Percentiles rank a stretch among this genome's conserved stretches.
phyloP scores from a whole-genome alignment of 2,888 invertebrate genomes.

The Cephus spinipes region DNA sequence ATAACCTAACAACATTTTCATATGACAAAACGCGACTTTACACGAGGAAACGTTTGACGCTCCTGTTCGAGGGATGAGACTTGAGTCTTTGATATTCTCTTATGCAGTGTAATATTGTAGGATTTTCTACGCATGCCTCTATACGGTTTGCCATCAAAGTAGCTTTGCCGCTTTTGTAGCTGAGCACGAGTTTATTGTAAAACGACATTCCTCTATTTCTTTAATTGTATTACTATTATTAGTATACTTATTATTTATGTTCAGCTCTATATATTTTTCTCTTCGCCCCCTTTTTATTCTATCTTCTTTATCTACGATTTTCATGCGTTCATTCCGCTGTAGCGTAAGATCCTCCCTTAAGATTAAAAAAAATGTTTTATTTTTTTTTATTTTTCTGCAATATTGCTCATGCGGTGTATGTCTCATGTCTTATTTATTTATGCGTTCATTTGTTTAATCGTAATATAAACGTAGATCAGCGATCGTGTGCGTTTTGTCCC shows the following conservation, averaged over 20 bases:
- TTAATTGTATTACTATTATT: not conserved
- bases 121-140: slow-evolving; percentile 63
- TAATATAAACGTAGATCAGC: not conserved
- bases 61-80: not conserved
- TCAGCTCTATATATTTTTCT: slow-evolving; percentile 36
- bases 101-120: not conserved
- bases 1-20: not conserved
- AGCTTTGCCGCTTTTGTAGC: slow-evolving; percentile 67
- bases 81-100: not conserved
- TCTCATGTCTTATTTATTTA: slow-evolving; percentile 63
- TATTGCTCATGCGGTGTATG: slow-evolving; percentile 66
- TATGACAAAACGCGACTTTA: not conserved
- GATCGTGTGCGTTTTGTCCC: slow-evolving; percentile 31
- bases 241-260: not conserved
- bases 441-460: slow-evolving; percentile 32
- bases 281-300: slow-evolving; percentile 13
- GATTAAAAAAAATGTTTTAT: not conserved
- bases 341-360: not conserved
- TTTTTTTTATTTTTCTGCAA: slow-evolving; percentile 45
- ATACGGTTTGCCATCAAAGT: slow-evolving; percentile 60
- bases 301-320: slow-evolving; percentile 37
- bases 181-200: slow-evolving; percentile 65
- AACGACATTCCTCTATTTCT: slow-evolving; percentile 21
- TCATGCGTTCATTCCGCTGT: not conserved
- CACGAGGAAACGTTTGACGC: not conserved